phyloP scores from a whole-genome alignment of 2,797 vertebrate species.

The Chaunax sp. region DNA sequence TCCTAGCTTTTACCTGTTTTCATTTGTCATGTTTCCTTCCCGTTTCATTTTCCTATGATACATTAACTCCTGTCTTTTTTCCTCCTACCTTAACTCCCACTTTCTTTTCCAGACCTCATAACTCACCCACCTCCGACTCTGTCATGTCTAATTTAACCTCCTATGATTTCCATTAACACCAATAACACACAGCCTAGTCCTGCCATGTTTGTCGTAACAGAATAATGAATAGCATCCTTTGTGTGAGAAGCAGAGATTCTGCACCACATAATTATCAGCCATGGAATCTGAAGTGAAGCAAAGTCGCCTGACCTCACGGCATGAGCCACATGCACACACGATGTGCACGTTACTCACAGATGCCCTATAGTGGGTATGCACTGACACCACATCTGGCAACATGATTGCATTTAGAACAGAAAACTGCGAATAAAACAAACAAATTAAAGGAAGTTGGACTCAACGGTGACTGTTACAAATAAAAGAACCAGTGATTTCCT shows the following conservation, averaged over 20 bases:
- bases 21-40: slow-evolving; percentile 54
- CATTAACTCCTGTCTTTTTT: slow-evolving; percentile 45
- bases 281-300: slow-evolving; percentile 37
- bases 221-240: slow-evolving; percentile 25
- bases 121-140: slow-evolving; percentile 32
- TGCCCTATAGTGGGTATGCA: too few relatives aligned
- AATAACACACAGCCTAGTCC: slow-evolving; percentile 19
- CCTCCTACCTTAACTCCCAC: slow-evolving; percentile 60
- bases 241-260: slow-evolving; percentile 8
- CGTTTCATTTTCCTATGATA: slow-evolving; percentile 47
- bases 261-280: slow-evolving; percentile 10
- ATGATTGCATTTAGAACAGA: too few relatives aligned
- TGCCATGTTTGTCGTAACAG: slow-evolving; percentile 13
- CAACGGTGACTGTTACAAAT: too few relatives aligned
- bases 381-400: too few relatives aligned
- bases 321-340: neutral
- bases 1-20: slow-evolving; percentile 21
- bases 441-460: too few relatives aligned
- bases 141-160: slow-evolving; percentile 34
- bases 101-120: slow-evolving; percentile 61
- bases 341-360: neutral
- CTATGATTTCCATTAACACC: slow-evolving; percentile 24
- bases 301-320: slow-evolving; percentile 20
- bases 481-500: too few relatives aligned
- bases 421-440: too few relatives aligned